These are phyloP conservation scores for Coracias cyanogaster DNA, from an alignment of 2,797 vertebrate species.

Conservation along the genomic window DNA sequence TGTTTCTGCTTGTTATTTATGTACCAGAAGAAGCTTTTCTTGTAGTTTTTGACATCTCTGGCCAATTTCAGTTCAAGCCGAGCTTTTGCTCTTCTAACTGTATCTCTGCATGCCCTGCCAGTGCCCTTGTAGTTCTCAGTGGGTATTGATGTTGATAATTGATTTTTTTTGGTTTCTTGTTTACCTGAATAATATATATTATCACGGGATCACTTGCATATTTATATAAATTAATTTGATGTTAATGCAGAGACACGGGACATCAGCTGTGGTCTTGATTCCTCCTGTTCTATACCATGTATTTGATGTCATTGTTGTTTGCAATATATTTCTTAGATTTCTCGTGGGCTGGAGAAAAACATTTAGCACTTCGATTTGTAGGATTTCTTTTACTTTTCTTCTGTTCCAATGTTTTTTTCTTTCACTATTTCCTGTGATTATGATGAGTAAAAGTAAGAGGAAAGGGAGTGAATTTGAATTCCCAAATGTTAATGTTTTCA, in stretches of 20 bases:
- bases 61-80: neutral
- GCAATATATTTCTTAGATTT: neutral
- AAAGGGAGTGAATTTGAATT: neutral
- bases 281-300: neutral
- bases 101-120: neutral
- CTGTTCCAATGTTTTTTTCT: neutral
- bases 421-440: neutral
- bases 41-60: neutral
- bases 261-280: neutral
- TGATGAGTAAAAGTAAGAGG: neutral
- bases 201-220: neutral
- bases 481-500: neutral
- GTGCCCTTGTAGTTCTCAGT: neutral
- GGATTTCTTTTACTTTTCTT: neutral
- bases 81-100: neutral
- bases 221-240: neutral
- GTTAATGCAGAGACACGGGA: neutral
- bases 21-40: neutral
- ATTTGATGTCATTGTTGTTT: neutral
- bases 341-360: neutral
- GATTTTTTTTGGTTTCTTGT: neutral
- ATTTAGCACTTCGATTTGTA: neutral
- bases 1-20: neutral
- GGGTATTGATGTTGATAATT: neutral
- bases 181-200: neutral